Evolutionary conservation across 2,113 vertebrate genomes (phyloP).

Genomic region (Rhombomys opimus): DNA sequence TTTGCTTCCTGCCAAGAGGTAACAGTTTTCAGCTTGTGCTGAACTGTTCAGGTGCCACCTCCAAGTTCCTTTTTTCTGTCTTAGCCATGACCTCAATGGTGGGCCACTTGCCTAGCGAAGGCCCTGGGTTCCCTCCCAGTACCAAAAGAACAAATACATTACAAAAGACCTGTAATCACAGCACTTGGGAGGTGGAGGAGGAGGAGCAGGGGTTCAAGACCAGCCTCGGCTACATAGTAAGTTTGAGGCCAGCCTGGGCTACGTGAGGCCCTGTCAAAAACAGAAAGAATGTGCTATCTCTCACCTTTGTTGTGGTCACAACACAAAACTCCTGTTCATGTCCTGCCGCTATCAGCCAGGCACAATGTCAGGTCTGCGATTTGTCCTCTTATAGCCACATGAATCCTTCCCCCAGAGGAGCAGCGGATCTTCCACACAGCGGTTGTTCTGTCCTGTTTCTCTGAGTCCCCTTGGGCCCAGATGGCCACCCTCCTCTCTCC

Average conservation of each 20-base stretch:
- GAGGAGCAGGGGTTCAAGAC: background rate
- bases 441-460: background rate
- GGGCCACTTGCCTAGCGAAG: background rate
- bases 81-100: background rate
- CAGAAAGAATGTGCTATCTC: background rate
- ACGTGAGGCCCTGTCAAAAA: background rate
- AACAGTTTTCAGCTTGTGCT: background rate
- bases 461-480: background rate
- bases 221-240: background rate
- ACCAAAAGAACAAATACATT: background rate
- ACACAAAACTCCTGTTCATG: background rate
- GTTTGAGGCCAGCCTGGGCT: background rate
- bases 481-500: background rate
- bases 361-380: fast-evolving
- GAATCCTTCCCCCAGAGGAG: background rate
- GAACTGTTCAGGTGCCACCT: background rate
- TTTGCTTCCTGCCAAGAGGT: background rate
- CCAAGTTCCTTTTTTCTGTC: background rate
- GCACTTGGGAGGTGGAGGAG: background rate
- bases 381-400: background rate
- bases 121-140: background rate
- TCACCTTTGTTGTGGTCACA: background rate
- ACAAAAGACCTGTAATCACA: background rate
- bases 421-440: background rate
- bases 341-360: background rate